phyloP scores from a whole-genome alignment of 2,888 invertebrate genomes.

The Xylocampa areola region DNA sequence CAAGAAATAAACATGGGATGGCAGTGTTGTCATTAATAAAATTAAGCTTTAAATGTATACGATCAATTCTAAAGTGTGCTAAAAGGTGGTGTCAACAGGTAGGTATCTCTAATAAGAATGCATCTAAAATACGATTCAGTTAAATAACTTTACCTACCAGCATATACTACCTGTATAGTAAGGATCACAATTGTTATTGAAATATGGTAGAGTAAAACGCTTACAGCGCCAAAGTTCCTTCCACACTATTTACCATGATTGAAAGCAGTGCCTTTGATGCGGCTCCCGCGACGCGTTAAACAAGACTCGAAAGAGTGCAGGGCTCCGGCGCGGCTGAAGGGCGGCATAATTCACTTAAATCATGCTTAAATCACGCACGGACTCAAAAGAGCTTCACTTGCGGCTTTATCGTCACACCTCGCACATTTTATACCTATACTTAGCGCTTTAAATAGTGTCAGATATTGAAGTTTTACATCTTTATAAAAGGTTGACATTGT shows the following conservation, averaged over 20 bases:
- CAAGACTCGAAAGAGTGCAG: slow-evolving; percentile 73
- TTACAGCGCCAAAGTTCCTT: slow-evolving; percentile 58
- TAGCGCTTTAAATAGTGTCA: slow-evolving; percentile 36
- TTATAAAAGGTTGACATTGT: no score
- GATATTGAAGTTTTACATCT: no score
- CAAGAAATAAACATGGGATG: no score
- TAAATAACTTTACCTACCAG: no score
- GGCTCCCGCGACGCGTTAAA: slow-evolving; percentile 82
- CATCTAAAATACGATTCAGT: no score
- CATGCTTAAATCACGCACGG: slow-evolving; percentile 77
- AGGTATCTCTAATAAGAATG: no score
- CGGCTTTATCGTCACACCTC: slow-evolving; percentile 60
- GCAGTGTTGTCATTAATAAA: no score
- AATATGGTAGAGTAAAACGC: slow-evolving; percentile 36
- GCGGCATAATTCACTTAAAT: slow-evolving; percentile 85
- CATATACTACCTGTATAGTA: no score
- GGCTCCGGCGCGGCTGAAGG: slow-evolving; percentile 65
- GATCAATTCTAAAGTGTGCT: no score
- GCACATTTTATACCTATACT: slow-evolving; percentile 59
- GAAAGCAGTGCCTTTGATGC: slow-evolving; percentile 77
- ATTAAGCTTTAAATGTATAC: no score
- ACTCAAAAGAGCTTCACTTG: slow-evolving; percentile 71
- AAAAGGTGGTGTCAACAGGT: no score
- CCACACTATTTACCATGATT: slow-evolving; percentile 69
- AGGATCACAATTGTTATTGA: no score